Evolutionary conservation across 1,140 invertebrate genomes (phyloP), one percentile per base, ranked within the genome.

Genomic region (Carcinoscorpius rotundicauda): DNA sequence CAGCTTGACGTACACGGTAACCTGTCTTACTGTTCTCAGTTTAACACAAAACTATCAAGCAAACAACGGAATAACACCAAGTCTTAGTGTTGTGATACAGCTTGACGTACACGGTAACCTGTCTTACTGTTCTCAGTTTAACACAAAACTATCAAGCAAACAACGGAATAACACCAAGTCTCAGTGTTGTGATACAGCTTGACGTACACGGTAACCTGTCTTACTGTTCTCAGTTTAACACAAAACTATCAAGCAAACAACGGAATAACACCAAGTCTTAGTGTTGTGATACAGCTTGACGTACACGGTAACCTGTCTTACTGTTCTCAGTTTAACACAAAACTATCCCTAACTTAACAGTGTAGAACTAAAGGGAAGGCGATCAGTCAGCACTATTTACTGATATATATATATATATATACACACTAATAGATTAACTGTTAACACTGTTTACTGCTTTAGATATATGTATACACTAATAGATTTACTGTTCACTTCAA

Each of bases 1-100:
- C 75, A 75, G 64, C 75, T 84, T 10, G 75, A 73, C 6, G 81
- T 84, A 6, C 78, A 82, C 67, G 79, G 82, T 83, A 76, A 76
- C 29, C 2, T 29, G 29, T 29, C 29, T n/a, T n/a, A n/a, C n/a
- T n/a, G n/a, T n/a, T n/a, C n/a, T 29, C 29, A 29, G 29, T 29
- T 29, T 29, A 0, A 29, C 29, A 29, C 29, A 29, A 29, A 29
- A 29, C 29, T 29, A 29, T 76, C 92, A 97, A 80, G 92, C 94
- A 58, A 90, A 91, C 51, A 98, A 98, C 78, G 91, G 92, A 6
- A 94, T 98, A 74, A 93, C 93, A 62, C 89, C 91, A 68, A 93
- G 91, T 73, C 81, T 98, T 8, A 82, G 82, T 69, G 81, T 82
- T 73, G 77, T 82, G 10, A 75, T 83, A 49, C 75, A 75, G 64